phyloP scores from a whole-genome alignment of 2,113 vertebrate genomes.

The Otis tarda region DNA sequence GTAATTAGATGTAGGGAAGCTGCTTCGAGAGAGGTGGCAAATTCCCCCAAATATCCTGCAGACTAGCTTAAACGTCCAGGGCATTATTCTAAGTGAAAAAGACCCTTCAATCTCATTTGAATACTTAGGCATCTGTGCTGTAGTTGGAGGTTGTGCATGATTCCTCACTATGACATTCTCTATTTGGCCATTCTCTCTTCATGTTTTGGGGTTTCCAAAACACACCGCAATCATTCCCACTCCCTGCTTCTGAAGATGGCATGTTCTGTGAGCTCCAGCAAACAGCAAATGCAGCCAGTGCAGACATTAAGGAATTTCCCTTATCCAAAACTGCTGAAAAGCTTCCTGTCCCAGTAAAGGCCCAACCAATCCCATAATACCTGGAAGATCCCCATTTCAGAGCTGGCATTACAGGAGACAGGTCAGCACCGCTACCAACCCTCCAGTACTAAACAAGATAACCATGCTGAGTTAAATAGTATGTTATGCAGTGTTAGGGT shows the following conservation, averaged over 20 bases:
- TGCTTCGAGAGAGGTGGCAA: background rate
- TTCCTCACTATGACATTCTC: background rate
- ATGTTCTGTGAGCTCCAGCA: background rate
- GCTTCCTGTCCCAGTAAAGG: background rate
- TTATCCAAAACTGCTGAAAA: background rate
- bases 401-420: background rate
- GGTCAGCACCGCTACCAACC: background rate
- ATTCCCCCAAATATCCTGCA: background rate
- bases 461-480: background rate
- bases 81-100: background rate
- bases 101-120: background rate
- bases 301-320: background rate
- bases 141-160: background rate
- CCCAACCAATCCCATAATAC: accelerated
- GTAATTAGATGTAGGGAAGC: background rate
- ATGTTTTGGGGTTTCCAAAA: background rate
- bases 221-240: background rate
- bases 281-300: background rate
- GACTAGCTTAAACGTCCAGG: background rate
- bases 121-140: background rate
- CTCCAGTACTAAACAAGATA: background rate
- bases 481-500: accelerated
- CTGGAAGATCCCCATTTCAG: background rate
- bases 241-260: background rate
- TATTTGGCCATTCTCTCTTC: background rate